Evolutionary conservation across 2,888 invertebrate genomes (phyloP).

Genomic region (Odontothrips loti): DNA sequence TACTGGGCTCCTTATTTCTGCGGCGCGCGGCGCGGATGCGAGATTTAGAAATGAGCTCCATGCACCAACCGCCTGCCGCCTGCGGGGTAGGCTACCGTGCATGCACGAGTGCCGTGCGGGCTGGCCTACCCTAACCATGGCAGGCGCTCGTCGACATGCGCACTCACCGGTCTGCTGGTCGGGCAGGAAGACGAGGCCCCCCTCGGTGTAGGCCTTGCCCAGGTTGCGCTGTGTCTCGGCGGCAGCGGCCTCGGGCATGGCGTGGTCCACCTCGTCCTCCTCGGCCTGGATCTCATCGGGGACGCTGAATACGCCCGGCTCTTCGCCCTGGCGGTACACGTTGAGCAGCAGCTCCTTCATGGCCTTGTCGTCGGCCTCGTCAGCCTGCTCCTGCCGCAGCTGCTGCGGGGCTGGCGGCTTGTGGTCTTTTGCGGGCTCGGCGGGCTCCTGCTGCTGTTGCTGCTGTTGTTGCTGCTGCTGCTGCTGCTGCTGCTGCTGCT

Average conservation of each 20-base stretch:
- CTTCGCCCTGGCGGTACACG: not conserved
- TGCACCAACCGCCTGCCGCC: not conserved
- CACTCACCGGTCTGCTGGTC: constrained; percentile 34
- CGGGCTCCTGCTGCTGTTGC: not conserved
- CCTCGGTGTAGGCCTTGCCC: constrained; percentile 56
- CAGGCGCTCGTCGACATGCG: not conserved
- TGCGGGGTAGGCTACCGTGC: not conserved
- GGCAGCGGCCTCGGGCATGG: constrained; percentile 51
- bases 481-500: not conserved
- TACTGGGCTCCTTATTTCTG: not conserved
- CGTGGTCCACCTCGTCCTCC: constrained; percentile 28
- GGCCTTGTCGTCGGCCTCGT: not conserved
- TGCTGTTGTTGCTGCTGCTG: not conserved
- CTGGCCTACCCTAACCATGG: not conserved
- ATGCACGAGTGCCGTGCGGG: no score
- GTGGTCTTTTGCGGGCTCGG: not conserved
- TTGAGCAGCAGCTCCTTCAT: no score
- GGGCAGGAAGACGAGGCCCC: constrained; percentile 55
- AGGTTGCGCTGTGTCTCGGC: constrained; percentile 44
- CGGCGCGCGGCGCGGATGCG: not conserved
- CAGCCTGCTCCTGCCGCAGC: not conserved
- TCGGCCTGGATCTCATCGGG: constrained; percentile 30
- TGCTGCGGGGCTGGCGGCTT: not conserved
- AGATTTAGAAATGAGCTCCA: no score
- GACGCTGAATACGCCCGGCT: constrained; percentile 16